A percentile compares a stretch with the other conserved stretches of the same genome.
These are phyloP conservation scores for Masnerella sp. DNA, from an alignment of 2,888 invertebrate species.

Conservation along the genomic window DNA sequence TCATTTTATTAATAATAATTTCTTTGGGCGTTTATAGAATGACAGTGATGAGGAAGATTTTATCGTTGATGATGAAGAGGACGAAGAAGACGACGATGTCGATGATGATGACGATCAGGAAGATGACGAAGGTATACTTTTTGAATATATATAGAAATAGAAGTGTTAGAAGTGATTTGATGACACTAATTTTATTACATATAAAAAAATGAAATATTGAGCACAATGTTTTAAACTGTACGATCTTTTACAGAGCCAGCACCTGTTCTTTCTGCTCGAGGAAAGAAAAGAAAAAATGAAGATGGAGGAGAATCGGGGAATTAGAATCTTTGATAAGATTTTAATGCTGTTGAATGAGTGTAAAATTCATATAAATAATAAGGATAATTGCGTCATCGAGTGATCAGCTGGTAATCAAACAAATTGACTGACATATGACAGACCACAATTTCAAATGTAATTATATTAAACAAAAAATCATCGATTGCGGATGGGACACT, in stretches of 20 bases:
- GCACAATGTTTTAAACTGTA: no score
- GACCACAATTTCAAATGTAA: conserved; percentile 54
- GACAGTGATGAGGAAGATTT: conserved; percentile 82
- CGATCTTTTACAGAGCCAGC: conserved; percentile 78
- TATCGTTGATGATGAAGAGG: conserved; percentile 82
- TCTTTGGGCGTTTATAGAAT: conserved; percentile 72
- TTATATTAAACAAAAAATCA: conserved; percentile 62
- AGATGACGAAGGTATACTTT: conserved; percentile 67
- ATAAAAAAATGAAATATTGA: no score
- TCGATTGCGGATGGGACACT: conserved; percentile 43
- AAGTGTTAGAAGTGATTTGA: no score
- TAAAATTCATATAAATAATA: conserved; percentile 76
- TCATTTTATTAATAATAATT: conserved; percentile 1
- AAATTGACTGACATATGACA: conserved; percentile 74
- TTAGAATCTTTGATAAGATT: conserved; percentile 68
- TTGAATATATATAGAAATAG: no score
- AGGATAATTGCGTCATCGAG: conserved; percentile 74
- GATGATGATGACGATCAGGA: conserved; percentile 76
- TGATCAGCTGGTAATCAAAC: conserved; percentile 76
- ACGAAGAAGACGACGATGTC: conserved; percentile 82
- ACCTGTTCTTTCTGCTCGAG: conserved; percentile 79
- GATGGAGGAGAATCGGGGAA: conserved; percentile 79
- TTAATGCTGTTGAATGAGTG: conserved; percentile 73
- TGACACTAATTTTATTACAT: conserved; percentile 8
- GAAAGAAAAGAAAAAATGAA: conserved; percentile 86